Evolutionary conservation across 1,140 invertebrate genomes (phyloP), one percentile per base, ranked within the genome.

Genomic region (Aphelinus certus): DNA sequence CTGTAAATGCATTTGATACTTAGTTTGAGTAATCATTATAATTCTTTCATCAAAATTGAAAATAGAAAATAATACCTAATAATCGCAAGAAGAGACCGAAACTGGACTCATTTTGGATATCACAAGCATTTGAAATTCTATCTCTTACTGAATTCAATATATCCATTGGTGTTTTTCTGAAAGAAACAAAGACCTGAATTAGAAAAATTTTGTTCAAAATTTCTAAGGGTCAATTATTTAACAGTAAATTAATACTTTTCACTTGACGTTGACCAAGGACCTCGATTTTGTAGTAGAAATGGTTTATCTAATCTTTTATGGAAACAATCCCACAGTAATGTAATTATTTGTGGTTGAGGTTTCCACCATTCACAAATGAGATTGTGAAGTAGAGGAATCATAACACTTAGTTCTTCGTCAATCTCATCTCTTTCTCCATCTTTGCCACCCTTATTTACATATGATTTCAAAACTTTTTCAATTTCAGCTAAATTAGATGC

Each of bases 251-350:
- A 71, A 26, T 84, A 89, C 87, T 86, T 87, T 76, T 89, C 87
- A 69, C 84, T 73, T 0, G 86, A 84, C 3, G 84, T 73, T 7
- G 78, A 80, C 84, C 86, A 88, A 45, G 86, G 83, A 2, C 85
- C 84, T 62, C 82, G 81, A 4, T 80, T 81, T 67, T 87, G 83
- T 10, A 87, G 56, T n/a, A 89, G 73, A 75, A 89, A 89, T 7
- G 83, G 83, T 74, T 84, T 79, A 70, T 89, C 84, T 7, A 89
- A 81, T 81, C 84, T 81, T 70, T 87, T 84, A 63, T 88, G 86
- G 78, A 88, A 89, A 78, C 86, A 89, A 49, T 89, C 88, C 84
- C 88, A 87, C 3, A 89, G 78, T 46, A 83, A 76, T 45, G 86
- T 83, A 67, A 89, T 79, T 48, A 87, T 79, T 74, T 83, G 81